Percentiles rank a stretch among this genome's conserved stretches.
Conservation (phyloP, 35 echinoderm and acorn worm species). For the Lytechinus variegatus region DNA sequence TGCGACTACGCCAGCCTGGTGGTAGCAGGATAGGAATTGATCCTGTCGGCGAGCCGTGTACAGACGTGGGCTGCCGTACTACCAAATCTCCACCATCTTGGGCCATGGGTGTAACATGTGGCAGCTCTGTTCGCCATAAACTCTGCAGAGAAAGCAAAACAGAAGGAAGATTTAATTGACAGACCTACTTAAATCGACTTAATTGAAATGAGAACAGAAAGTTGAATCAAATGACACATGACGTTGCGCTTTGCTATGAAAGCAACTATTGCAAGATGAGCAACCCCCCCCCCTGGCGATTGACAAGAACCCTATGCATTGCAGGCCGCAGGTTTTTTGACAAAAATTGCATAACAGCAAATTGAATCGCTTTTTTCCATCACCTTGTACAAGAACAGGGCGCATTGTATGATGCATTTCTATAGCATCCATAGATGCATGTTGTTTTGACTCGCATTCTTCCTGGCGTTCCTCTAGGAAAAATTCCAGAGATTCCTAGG, state of each 20-base stretch:
- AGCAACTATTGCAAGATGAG: too few species aligned
- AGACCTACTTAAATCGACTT: too few species aligned
- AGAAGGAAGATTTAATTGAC: neutral
- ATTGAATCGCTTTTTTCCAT: neutral
- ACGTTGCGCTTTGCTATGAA: too few species aligned
- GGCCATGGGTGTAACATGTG: constrained; percentile 96
- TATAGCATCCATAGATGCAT: neutral
- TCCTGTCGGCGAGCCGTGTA: constrained; percentile 52
- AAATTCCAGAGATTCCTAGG: constrained; percentile 51
- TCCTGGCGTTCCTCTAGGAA: constrained; percentile 4
- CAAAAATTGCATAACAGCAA: neutral
- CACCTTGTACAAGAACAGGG: neutral
- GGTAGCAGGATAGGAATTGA: constrained; percentile 35
- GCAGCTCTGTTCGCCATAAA: constrained; percentile 90
- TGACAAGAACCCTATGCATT: too few species aligned
- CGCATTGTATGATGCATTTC: neutral
- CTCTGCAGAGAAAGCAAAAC: constrained; percentile 62
- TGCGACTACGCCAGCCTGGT: constrained; percentile 51
- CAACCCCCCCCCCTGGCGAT: too few species aligned
- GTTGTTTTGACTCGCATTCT: neutral
- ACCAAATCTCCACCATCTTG: constrained; percentile 94
- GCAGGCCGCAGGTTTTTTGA: too few species aligned
- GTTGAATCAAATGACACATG: too few species aligned
- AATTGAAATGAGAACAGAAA: too few species aligned
- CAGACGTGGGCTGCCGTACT: constrained; percentile 82